Evolutionary conservation across 2,888 invertebrate genomes (phyloP).

Genomic region (Heliconius ismenius): DNA sequence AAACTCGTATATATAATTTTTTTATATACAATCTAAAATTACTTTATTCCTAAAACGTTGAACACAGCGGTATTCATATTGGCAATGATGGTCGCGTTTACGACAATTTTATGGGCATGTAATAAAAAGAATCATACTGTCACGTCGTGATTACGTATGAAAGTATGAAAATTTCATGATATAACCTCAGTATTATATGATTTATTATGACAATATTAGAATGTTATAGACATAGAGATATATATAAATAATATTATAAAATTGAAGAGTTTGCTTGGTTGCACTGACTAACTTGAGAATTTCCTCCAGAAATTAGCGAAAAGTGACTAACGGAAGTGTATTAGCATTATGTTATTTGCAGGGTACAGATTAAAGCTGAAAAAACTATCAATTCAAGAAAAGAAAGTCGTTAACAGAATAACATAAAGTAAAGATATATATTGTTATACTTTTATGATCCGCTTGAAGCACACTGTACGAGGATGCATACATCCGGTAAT

Average conservation of each 20-base stretch:
- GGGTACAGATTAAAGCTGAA: too few species aligned
- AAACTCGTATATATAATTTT: neutral
- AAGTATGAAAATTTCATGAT: conserved; percentile 43
- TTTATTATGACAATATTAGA: conserved; percentile 8
- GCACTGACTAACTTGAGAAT: too few species aligned
- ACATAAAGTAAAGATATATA: neutral
- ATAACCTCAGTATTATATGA: conserved; percentile 7
- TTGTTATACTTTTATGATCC: neutral
- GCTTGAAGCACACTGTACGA: neutral
- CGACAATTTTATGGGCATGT: conserved; percentile 59
- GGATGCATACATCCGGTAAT: conserved; percentile 17
- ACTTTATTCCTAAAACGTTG: conserved; percentile 20
- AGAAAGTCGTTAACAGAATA: neutral
- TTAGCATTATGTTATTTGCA: too few species aligned
- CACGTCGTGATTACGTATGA: conserved; percentile 39
- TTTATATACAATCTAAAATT: conserved; percentile 3
- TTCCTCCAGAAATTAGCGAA: too few species aligned
- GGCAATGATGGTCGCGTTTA: conserved; percentile 56
- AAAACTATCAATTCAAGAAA: neutral
- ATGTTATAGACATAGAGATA: neutral
- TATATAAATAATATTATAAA: neutral
- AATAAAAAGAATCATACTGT: conserved; percentile 58
- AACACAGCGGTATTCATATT: conserved; percentile 51
- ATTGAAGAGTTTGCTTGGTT: too few species aligned
- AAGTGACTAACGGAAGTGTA: too few species aligned